Evolutionary conservation across 2,888 invertebrate genomes (phyloP), one percentile per base, ranked within the genome.

Genomic region (Thera britannica): DNA sequence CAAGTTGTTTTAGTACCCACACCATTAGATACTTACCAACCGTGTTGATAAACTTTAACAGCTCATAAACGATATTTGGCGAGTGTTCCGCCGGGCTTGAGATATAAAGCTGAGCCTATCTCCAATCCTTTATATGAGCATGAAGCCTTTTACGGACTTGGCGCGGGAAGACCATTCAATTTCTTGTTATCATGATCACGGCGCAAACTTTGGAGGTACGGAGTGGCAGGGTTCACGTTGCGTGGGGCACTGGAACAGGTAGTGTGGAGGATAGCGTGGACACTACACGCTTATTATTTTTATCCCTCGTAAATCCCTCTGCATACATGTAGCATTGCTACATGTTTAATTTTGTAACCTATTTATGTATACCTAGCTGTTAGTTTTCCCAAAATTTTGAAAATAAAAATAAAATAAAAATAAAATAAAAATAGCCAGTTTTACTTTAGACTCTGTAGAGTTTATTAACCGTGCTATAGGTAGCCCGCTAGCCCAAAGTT

Each of bases 61-160:
- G 56, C 7, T 67, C 63, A 58, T 70, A 70, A 70, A 66, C 34
- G 69, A 57, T 69, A 56, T 62, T 69, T 70, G 63, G 48, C 58
- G 49, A 59, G 23, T 23, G 62, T 58, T 58, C 57, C 11, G 23
- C 49, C 12, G 12, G 55, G 54, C 48, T 58, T 63, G 41, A 59
- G 59, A 51, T 66, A 67, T 66, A 70, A 61, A 77, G 74, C 76
- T 76, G 76, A 77, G 77, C 70, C 75, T 79, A 80, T 80, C 79
- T 76, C 69, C 64, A 77, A 73, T 73, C 59, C 72, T 75, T 73
- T 81, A 84, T 83, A 81, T 82, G 76, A 75, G 74, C 73, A 72
- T 71, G 61, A 68, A 72, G 68, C 65, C 73, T 78, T 81, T 80
- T 79, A 83, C 77, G 68, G 73, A 68, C 72, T 70, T 23, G 23